Evolutionary conservation across 1,140 invertebrate genomes (phyloP).

Genomic region (Holcopasites calliopsidis): DNA sequence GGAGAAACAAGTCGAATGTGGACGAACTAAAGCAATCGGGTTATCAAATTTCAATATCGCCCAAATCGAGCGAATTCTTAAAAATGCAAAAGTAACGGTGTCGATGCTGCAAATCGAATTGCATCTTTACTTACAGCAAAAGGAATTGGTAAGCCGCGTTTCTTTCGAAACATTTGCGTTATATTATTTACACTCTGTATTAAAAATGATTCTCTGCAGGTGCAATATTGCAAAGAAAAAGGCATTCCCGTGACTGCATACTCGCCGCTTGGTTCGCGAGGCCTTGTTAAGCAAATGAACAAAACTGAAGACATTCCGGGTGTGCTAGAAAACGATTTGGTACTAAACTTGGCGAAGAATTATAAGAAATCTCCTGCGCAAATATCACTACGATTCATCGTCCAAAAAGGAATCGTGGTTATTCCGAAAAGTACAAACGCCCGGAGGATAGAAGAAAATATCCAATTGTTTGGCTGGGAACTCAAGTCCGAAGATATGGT

Average conservation of each 20-base stretch:
- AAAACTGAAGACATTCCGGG: slow-evolving; percentile 81
- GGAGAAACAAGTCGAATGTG: slow-evolving; percentile 83
- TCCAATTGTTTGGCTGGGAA: slow-evolving; percentile 78
- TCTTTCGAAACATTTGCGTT: slow-evolving; percentile 29
- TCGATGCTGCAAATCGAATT: slow-evolving; percentile 88
- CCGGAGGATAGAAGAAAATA: slow-evolving; percentile 82
- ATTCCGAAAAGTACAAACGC: slow-evolving; percentile 84
- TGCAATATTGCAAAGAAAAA: slow-evolving; percentile 81
- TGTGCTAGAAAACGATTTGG: slow-evolving; percentile 84
- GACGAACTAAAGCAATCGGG: slow-evolving; percentile 85
- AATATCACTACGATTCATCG: slow-evolving; percentile 81
- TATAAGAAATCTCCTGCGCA: slow-evolving; percentile 82
- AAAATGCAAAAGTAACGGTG: slow-evolving; percentile 80
- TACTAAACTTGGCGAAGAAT: slow-evolving; percentile 83
- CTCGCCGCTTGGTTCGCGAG: slow-evolving; percentile 83
- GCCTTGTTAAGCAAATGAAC: slow-evolving; percentile 77
- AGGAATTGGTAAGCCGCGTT: slow-evolving; percentile 74
- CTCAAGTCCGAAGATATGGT: slow-evolving; percentile 71
- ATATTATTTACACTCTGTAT: slow-evolving; percentile 9
- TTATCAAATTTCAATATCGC: slow-evolving; percentile 89
- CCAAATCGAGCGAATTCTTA: slow-evolving; percentile 85
- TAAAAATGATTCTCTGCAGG: slow-evolving; percentile 58
- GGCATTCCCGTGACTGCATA: slow-evolving; percentile 83
- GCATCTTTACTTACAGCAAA: slow-evolving; percentile 84
- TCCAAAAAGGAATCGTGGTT: slow-evolving; percentile 81